Percentiles rank a stretch among this genome's conserved stretches.
phyloP scores from a whole-genome alignment of 2,113 vertebrate species.

The Myrmecophaga tridactyla region DNA sequence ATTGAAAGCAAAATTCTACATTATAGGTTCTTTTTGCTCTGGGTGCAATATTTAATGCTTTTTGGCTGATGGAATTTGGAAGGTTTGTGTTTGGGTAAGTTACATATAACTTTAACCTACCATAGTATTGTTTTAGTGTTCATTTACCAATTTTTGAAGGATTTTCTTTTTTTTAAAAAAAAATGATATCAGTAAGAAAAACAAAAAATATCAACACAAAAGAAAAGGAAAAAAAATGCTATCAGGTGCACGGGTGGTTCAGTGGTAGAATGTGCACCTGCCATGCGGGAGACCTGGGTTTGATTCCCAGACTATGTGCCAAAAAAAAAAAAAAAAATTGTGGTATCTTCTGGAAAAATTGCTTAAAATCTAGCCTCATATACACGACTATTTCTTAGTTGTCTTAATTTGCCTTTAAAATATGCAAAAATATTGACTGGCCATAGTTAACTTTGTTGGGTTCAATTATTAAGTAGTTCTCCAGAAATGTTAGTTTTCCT shows the following conservation, averaged over 20 bases:
- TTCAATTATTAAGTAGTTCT: neutral
- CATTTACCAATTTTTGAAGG: neutral
- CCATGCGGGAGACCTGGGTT: no score
- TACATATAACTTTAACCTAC: constrained; percentile 13
- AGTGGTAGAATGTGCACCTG: no score
- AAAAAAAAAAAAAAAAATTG: no score
- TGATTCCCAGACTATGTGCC: no score
- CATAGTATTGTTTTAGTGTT: neutral
- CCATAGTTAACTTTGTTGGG: neutral
- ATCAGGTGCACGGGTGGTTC: no score
- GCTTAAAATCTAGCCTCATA: neutral
- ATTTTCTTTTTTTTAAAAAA: neutral
- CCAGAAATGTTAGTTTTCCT: neutral
- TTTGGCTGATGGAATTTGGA: constrained; percentile 95
- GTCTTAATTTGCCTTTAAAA: constrained; percentile 7
- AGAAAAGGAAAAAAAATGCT: no score
- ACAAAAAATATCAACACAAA: no score
- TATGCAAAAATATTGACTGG: neutral
- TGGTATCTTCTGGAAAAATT: neutral
- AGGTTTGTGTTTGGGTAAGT: constrained; percentile 98
- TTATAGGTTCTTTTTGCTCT: constrained; percentile 92
- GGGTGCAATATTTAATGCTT: constrained; percentile 88
- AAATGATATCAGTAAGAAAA: no score
- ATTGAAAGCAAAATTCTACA: neutral
- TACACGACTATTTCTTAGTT: neutral